phyloP scores from a whole-genome alignment of 2,888 invertebrate species.

The Branchinecta sandiegonensis region DNA sequence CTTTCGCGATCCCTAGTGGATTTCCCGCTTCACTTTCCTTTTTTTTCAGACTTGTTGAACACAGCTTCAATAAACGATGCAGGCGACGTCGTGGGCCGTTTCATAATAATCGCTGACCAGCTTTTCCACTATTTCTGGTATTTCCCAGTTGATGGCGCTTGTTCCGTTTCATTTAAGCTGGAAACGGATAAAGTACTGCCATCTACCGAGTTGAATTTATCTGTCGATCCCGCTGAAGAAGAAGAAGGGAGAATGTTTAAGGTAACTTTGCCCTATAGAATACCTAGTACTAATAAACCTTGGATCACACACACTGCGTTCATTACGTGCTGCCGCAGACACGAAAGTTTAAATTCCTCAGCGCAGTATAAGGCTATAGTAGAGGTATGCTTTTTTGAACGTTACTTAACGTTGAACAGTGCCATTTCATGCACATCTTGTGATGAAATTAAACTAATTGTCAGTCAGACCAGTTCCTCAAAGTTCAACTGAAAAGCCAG shows the following conservation, averaged over 20 bases:
- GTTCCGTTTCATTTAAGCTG: not conserved
- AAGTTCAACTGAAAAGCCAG: too few relatives aligned
- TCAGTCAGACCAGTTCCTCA: too few relatives aligned
- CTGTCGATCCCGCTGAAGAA: not conserved
- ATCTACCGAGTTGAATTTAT: not conserved
- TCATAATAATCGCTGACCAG: not conserved
- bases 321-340: too few relatives aligned
- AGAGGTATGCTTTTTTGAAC: too few relatives aligned
- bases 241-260: not conserved
- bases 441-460: too few relatives aligned
- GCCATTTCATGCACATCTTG: too few relatives aligned
- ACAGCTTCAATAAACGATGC: not conserved
- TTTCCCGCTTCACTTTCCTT: not conserved
- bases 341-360: too few relatives aligned
- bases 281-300: too few relatives aligned
- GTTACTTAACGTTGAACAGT: too few relatives aligned
- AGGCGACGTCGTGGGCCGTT: not conserved
- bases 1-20: too few relatives aligned
- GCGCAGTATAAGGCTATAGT: too few relatives aligned
- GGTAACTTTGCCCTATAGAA: not conserved
- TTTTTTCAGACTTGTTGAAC: not conserved
- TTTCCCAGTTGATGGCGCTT: not conserved
- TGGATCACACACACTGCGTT: too few relatives aligned
- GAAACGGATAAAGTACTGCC: conserved; percentile 9
- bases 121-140: conserved; percentile 5